These are phyloP conservation scores for Cichladusa arquata DNA, from an alignment of 2,113 vertebrate species.

Conservation along the genomic window DNA sequence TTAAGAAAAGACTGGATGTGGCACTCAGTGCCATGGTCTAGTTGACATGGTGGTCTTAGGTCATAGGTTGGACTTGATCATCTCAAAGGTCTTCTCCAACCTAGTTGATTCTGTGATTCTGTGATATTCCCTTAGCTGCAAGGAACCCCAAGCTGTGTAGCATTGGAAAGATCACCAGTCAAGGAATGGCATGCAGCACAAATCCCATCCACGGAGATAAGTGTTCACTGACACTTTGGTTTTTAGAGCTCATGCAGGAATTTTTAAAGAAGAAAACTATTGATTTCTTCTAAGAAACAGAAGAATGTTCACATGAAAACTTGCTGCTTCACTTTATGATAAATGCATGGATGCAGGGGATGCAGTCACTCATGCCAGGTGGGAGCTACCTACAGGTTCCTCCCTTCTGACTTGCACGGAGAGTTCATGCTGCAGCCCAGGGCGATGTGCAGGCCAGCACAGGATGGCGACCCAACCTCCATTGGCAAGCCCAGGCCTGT, in stretches of 20 bases:
- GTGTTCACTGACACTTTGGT: not conserved
- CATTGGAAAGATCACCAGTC: not conserved
- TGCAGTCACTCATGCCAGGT: not conserved
- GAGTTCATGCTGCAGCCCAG: not conserved
- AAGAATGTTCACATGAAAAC: not conserved
- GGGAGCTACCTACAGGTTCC: not conserved
- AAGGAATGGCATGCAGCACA: not conserved
- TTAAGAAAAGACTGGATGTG: not conserved
- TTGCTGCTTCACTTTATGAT: not conserved
- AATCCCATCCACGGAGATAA: not conserved
- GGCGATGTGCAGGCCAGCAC: not conserved
- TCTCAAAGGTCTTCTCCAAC: not conserved
- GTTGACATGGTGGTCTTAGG: not conserved
- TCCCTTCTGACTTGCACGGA: not conserved
- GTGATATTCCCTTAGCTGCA: not conserved
- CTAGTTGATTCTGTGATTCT: not conserved
- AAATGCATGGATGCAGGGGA: not conserved
- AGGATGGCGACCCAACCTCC: not conserved
- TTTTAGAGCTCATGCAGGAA: not conserved
- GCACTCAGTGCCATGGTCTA: not conserved
- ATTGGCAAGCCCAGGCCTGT: rapidly evolving
- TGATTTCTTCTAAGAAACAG: not conserved
- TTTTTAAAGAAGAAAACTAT: not conserved
- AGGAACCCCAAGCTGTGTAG: not conserved
- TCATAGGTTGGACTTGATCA: not conserved